These are phyloP conservation scores for Colius striatus DNA, from an alignment of 2,113 vertebrate genomes.

Conservation along the genomic window DNA sequence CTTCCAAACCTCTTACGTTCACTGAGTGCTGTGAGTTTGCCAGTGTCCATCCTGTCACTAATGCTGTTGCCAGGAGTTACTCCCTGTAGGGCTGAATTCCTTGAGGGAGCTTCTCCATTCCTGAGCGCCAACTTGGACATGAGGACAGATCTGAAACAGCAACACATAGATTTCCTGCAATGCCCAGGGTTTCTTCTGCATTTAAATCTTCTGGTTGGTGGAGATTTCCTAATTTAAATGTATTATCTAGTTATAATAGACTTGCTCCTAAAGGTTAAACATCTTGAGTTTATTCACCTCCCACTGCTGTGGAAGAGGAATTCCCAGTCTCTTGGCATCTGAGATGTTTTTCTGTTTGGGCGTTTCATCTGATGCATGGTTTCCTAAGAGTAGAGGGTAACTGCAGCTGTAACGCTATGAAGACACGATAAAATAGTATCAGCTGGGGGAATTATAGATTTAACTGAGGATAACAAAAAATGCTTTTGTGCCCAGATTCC, in stretches of 20 bases:
- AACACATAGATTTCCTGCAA: neutral
- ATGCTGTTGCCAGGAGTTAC: neutral
- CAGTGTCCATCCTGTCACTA: no score
- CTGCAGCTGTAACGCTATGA: neutral
- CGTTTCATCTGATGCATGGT: neutral
- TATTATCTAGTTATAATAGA: neutral
- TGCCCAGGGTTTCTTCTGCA: neutral
- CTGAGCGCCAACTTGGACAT: neutral
- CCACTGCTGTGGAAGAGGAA: neutral
- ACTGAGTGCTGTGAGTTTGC: neutral
- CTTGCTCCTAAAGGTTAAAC: neutral
- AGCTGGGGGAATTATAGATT: neutral
- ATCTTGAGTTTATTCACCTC: neutral
- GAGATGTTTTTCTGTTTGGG: neutral
- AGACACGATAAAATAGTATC: neutral
- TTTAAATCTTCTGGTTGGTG: neutral
- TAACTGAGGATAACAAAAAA: neutral
- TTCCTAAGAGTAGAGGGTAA: no score
- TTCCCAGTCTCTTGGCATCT: neutral
- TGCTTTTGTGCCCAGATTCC: neutral
- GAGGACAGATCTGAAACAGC: neutral
- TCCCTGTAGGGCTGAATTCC: fast-evolving
- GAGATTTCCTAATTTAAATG: neutral
- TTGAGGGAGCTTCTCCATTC: neutral
- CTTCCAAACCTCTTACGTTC: neutral